These are phyloP conservation scores for Plecturocebus donacophilus DNA, from an alignment of 2,113 vertebrate genomes.

Conservation along the genomic window DNA sequence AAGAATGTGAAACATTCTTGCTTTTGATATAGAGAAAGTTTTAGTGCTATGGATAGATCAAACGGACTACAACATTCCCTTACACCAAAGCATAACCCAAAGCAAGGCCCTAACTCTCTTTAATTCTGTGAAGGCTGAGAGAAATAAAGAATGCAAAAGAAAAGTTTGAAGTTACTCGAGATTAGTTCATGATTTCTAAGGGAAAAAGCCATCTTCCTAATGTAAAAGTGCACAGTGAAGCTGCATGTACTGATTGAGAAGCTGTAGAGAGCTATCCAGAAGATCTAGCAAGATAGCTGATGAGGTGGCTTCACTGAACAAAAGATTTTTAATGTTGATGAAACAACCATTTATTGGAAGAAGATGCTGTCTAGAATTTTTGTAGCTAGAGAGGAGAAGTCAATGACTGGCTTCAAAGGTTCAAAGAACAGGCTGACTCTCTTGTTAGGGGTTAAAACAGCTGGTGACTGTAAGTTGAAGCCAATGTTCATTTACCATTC, in stretches of 20 bases:
- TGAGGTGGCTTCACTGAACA: not conserved
- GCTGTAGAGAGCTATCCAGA: not conserved
- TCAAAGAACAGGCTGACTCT: not conserved
- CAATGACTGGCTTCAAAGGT: not conserved
- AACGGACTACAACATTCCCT: not conserved
- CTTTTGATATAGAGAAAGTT: not conserved
- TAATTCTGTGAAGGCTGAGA: not conserved
- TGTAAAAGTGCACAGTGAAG: not conserved
- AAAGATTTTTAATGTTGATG: not conserved
- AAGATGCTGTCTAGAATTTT: not conserved
- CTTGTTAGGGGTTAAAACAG: not conserved
- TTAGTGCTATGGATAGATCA: not conserved
- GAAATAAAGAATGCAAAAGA: not conserved
- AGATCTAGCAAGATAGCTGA: not conserved
- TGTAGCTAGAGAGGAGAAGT: not conserved
- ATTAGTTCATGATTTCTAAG: not conserved
- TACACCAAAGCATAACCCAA: not conserved
- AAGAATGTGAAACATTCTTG: not conserved
- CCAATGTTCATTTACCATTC: not conserved
- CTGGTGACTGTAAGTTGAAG: not conserved
- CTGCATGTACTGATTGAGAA: not conserved
- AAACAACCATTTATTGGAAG: not conserved
- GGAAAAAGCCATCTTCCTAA: not conserved
- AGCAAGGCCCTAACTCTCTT: not conserved
- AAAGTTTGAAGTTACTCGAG: not conserved